phyloP scores from a whole-genome alignment of 2,113 vertebrate genomes.

The Rhizomys pruinosus region DNA sequence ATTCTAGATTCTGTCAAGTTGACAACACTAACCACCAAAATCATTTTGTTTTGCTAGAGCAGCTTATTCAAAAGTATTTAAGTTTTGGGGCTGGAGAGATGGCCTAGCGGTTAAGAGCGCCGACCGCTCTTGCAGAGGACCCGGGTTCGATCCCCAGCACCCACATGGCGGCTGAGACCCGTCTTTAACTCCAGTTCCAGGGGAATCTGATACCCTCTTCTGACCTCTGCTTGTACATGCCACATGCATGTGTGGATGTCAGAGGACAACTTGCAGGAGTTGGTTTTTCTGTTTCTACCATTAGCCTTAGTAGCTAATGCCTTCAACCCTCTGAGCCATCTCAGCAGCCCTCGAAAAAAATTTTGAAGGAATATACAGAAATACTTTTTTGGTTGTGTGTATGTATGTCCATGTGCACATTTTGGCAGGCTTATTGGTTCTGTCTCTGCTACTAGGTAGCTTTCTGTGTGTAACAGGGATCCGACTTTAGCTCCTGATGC shows the following conservation, averaged over 20 bases:
- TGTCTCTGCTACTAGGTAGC: not conserved
- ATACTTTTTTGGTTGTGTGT: not conserved
- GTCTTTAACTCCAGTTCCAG: not conserved
- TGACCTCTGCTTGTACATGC: too few relatives aligned
- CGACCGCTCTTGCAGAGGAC: too few relatives aligned
- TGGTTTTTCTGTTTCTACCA: not conserved
- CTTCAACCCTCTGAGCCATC: too few relatives aligned
- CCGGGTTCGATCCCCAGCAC: too few relatives aligned
- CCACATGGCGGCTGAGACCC: too few relatives aligned
- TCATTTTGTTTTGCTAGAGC: constrained; percentile 14
- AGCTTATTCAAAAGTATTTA: not conserved
- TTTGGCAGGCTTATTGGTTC: not conserved
- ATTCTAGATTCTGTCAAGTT: not conserved
- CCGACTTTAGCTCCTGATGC: too few relatives aligned
- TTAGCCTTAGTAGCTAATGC: not conserved
- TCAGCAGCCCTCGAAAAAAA: not conserved
- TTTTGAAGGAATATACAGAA: not conserved
- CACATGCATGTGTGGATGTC: not conserved
- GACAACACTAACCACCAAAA: not conserved
- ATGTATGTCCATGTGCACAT: not conserved
- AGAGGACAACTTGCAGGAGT: not conserved
- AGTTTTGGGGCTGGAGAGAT: too few relatives aligned
- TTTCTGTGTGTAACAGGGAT: not conserved
- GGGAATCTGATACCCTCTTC: too few relatives aligned
- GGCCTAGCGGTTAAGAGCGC: too few relatives aligned